Base-by-base conservation (phyloP, 1,140 invertebrate species). In the Calosoma granatense region DNA sequence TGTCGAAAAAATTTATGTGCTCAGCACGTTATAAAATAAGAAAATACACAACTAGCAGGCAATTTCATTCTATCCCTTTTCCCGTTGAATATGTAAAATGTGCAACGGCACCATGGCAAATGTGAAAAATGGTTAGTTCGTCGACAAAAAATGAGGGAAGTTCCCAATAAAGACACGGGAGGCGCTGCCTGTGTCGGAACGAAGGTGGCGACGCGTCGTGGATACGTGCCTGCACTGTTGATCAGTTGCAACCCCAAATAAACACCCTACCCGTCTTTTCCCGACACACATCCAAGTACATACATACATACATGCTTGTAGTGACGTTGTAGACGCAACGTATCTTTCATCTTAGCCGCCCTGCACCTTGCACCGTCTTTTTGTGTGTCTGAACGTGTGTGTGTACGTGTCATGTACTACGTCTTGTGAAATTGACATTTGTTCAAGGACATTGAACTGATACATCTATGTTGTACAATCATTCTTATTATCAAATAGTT, bases 1-100 rank as follows among this genome's bases (percentile, higher is more conserved):
- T 47, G 41, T 47, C 41, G 41, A 47, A 47, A 47, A 47, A 47
- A 47, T 47, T 47, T 47, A 47, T 47, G 41, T 47, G 41, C 41
- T 17, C 6, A 11, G 41, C 41, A 47, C 41, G 41, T 47, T 47
- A 47, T 47, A 47, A 47, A 47, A 47, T 47, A 47, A 47, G 41
- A 47, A 47, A 47, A 47, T 47, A 47, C 17, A 47, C 41, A 47
- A 47, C 41, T 47, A 47, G 41, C 9, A 47, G 41, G 41, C 41
- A 47, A 47, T 47, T 47, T 47, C 15, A 47, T 47, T 47, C 41
- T 36, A 36, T 36, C 26, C 26, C 26, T 36, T 36, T 36, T 36
- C 26, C 26, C 26, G 26, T 36, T 36, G 26, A 36, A 36, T 36
- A 36, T 36, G 26, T 36, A 36, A 36, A 47, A 47, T 11, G 41